Base-by-base conservation (phyloP, 2,797 vertebrate genomes). In the Mormyrus proboscirostris region DNA sequence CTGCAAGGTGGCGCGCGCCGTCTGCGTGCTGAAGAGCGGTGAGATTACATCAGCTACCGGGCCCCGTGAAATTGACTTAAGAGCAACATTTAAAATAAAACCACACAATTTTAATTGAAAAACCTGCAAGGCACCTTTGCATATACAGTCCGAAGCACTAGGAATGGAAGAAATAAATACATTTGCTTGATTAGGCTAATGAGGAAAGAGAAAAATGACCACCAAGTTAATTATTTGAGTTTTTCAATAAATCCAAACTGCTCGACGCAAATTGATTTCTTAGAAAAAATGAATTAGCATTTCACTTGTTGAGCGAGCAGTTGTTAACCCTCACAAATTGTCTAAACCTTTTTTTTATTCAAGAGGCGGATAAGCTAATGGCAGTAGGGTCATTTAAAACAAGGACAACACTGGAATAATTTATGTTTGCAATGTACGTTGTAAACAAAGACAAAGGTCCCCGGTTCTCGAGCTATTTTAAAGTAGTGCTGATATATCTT, bases 111-210 rank as follows among this genome's bases (percentile, higher is more conserved):
- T 96, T 95, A 94, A 95, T 93, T 93, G 93, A 87, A 95, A 96
- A 94, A 94, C 91, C 94, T 94, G 94, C 93, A 94, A 93, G 93
- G 93, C 90, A 94, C 92, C 94, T 93, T 93, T 95, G 95, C 94
- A 94, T 95, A 95, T 84, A 49, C 41, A 94, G 95, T 94, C 94
- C 93, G 93, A 95, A 95, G 95, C 94, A 91, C 94, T 95, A 95
- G 95, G 49, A 94, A 96, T 95, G 95, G 95, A 95, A 95, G 95
- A 95, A 96, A 95, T 95, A 93, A 96, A 96, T 95, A 95, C 94
- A 95, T 93, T 93, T 93, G 93, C 94, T 95, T 94, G 92, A 95
- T 94, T 95, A 92, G 93, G 62, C 90, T 94, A 93, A 95, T 94
- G 94, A 95, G 94, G 92, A 93, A 93, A 92, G 93, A 94, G 93